Base-by-base conservation (phyloP, 2,888 invertebrate species). In the Phymatocera aterrima region DNA sequence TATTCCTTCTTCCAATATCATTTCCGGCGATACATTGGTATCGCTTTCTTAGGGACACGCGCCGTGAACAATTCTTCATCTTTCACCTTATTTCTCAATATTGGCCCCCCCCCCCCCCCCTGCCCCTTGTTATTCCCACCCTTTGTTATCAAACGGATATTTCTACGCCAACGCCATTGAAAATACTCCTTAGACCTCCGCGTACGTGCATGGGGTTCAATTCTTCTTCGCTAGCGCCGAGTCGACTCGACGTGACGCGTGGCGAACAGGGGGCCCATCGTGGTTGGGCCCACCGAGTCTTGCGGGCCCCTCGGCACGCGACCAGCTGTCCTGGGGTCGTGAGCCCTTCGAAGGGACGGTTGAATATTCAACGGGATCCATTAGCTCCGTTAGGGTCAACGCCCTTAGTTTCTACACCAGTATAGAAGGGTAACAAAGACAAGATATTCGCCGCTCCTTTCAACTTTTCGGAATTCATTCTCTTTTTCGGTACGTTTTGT, bases 241-340 rank as follows among this genome's bases (percentile, higher is more conserved):
- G 61, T 64, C 61, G 61, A 18, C 61, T 34, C 31, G 37, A 64
- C 34, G n/a, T 40, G 75, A 75, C 60, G 72, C 75, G 75, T 60
- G 75, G 75, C 75, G 40, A 60, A 40, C 51, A 48, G n/a, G 75
- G 75, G 57, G 60, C 75, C 54, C 75, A 21, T 75, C 40, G 75
- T 54, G 75, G 75, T 60, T 21, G 57, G 75, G 60, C 72, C 72
- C 40, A 75, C 28, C 40, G 75, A 51, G 75, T 75, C 57, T 34
- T 72, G 70, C 72, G 72, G 72, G 72, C 72, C 72, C 72, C 72
- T 85, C 86, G 86, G 85, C 88, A 88, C 88, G 87, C 87, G 86
- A 86, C 88, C 88, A 88, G 87, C 88, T 88, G 86, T 85, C 85
- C 82, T 84, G 54, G 80, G 79, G 78, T 77, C 77, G 46, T 54